Percentiles rank a stretch among this genome's conserved stretches.
Evolutionary conservation across 2,113 vertebrate species (phyloP).

Genomic region (Larimichthys polyactis): DNA sequence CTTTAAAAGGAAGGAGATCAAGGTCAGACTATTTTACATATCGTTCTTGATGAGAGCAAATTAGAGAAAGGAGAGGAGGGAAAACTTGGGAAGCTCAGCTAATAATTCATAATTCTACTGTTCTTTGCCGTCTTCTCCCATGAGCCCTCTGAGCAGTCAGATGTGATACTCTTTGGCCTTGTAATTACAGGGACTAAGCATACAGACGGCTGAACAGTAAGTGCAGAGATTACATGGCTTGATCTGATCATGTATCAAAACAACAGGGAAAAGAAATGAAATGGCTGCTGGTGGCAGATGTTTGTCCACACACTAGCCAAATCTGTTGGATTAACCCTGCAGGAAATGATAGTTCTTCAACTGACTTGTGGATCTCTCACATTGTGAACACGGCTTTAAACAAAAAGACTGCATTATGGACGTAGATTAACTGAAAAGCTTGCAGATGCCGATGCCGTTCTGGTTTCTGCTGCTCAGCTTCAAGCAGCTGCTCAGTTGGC

Average conservation of each 20-base stretch:
- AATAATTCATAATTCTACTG: slow-evolving; percentile 38
- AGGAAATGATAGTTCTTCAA: slow-evolving; percentile 29
- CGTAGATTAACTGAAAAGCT: slow-evolving; percentile 43
- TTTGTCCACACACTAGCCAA: not conserved
- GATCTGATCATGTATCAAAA: slow-evolving; percentile 2
- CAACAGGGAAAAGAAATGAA: not conserved
- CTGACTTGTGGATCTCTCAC: slow-evolving; percentile 2
- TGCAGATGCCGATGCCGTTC: slow-evolving; percentile 52
- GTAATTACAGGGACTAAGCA: slow-evolving; percentile 13
- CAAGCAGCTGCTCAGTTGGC: slow-evolving; percentile 75
- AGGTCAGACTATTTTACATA: slow-evolving; percentile 50
- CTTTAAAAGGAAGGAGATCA: slow-evolving; percentile 15
- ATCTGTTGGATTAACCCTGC: slow-evolving; percentile 14
- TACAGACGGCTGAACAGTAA: not conserved
- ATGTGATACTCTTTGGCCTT: slow-evolving; percentile 3
- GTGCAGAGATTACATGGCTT: not conserved
- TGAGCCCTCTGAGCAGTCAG: slow-evolving; percentile 13
- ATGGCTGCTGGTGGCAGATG: slow-evolving; percentile 4
- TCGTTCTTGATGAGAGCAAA: slow-evolving; percentile 48
- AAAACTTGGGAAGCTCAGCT: not conserved
- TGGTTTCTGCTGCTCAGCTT: slow-evolving; percentile 45
- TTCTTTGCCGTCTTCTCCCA: not conserved
- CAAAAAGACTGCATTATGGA: slow-evolving; percentile 22
- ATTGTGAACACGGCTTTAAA: slow-evolving; percentile 14
- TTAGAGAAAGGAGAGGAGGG: slow-evolving; percentile 22